Percentiles rank a stretch among this genome's conserved stretches.
Conservation (phyloP, 2,113 vertebrate species). For the Tyto alba region DNA sequence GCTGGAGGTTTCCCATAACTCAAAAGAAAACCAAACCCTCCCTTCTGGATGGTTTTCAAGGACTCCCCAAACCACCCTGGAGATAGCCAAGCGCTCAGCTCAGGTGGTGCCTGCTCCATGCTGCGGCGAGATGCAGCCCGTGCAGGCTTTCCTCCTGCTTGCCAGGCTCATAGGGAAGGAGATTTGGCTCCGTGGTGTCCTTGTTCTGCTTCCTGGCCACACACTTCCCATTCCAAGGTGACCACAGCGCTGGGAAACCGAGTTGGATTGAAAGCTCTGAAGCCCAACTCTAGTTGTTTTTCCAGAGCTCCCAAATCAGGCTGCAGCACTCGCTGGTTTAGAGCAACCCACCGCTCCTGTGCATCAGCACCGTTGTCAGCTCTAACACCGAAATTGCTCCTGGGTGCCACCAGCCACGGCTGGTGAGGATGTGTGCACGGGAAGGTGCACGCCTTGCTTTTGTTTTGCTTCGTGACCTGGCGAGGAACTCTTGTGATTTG, state of each 20-base stretch:
- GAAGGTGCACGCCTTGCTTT: background rate
- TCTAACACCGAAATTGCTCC: background rate
- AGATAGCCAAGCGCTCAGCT: background rate
- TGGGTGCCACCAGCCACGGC: background rate
- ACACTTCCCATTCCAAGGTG: background rate
- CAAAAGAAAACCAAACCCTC: fast-evolving
- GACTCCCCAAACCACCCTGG: background rate
- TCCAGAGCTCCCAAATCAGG: background rate
- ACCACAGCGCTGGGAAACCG: background rate
- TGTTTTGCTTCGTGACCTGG: background rate
- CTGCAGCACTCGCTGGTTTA: background rate
- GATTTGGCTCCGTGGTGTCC: background rate
- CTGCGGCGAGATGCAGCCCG: fast-evolving
- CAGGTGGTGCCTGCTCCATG: background rate
- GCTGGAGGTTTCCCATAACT: background rate
- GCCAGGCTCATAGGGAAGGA: background rate
- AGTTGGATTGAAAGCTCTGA: background rate
- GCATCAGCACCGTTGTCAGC: background rate
- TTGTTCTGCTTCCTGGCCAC: background rate
- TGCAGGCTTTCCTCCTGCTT: background rate
- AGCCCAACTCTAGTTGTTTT: background rate
- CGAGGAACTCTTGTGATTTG: background rate
- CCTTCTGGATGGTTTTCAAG: background rate
- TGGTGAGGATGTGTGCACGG: background rate
- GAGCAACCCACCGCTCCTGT: fast-evolving